Percentiles rank a stretch among this genome's conserved stretches.
Evolutionary conservation across 2,797 vertebrate species (phyloP).

Genomic region (Apogon talboti): DNA sequence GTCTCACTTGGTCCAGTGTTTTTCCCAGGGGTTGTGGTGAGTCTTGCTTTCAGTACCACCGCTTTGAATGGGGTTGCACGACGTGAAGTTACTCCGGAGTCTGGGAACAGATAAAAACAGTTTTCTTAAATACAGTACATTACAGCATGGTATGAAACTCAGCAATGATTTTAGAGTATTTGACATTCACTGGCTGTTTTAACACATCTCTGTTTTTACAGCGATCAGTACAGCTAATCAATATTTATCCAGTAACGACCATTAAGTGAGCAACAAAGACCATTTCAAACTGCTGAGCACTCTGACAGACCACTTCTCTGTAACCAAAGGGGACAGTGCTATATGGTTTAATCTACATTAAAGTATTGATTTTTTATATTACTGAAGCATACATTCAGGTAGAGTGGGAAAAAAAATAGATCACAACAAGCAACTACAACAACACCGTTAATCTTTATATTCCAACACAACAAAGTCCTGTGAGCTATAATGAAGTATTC

Average conservation of each 20-base stretch:
- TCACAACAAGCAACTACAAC: too few species aligned
- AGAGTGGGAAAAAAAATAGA: background rate
- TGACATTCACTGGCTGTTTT: background rate
- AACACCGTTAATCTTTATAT: too few species aligned
- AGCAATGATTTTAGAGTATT: background rate
- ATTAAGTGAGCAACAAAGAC: background rate
- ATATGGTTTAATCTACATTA: background rate
- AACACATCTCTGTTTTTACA: background rate
- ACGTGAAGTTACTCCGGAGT: constrained; percentile 51
- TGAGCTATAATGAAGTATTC: background rate
- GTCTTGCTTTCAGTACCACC: constrained; percentile 50
- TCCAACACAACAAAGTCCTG: background rate
- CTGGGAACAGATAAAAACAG: constrained; percentile 21
- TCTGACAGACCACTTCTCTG: background rate
- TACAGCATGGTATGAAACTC: too few species aligned
- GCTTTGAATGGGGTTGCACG: constrained; percentile 65
- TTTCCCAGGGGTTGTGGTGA: constrained; percentile 54
- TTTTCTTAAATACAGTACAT: constrained; percentile 10
- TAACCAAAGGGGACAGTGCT: background rate
- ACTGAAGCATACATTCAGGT: background rate
- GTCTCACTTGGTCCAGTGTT: constrained; percentile 65
- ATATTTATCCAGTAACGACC: background rate
- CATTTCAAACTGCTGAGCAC: background rate
- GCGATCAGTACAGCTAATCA: background rate
- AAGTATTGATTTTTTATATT: background rate